These are phyloP conservation scores for Chaetogeoica ovagalla DNA, from an alignment of 2,888 invertebrate species.

Conservation along the genomic window DNA sequence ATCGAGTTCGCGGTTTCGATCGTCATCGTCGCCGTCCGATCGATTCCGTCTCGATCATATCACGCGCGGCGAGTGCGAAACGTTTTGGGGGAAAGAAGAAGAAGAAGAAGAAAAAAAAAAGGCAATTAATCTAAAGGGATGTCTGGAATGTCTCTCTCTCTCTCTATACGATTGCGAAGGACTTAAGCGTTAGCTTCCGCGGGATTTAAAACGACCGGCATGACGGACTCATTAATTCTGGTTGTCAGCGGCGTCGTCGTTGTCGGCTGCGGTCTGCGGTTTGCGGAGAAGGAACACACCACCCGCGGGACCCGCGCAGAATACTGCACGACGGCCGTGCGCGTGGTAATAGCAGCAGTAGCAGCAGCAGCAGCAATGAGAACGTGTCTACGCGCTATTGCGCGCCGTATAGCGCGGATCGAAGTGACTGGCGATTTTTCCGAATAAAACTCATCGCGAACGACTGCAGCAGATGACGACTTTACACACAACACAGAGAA, in stretches of 20 bases:
- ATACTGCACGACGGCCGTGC: no score
- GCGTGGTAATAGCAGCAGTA: no score
- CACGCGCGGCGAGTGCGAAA: no score
- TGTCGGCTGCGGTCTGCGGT: not conserved
- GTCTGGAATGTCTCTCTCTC: constrained; percentile 10
- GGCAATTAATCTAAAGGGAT: constrained; percentile 52
- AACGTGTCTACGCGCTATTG: no score
- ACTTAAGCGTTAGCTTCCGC: constrained; percentile 38
- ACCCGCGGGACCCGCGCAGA: not conserved
- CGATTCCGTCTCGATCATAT: no score
- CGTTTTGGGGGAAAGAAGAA: not conserved
- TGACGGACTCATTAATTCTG: constrained; percentile 52
- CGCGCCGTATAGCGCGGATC: constrained; percentile 14
- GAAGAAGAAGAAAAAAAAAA: constrained; percentile 9
- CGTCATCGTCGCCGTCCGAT: no score
- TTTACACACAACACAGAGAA: no score
- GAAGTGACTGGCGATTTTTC: constrained; percentile 50
- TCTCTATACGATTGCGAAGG: constrained; percentile 34
- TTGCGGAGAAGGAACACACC: not conserved
- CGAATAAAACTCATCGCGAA: constrained; percentile 12
- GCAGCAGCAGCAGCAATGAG: no score
- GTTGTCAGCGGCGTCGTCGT: constrained; percentile 34
- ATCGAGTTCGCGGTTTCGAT: no score
- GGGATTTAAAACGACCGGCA: constrained; percentile 51
- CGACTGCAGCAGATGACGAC: no score